phyloP scores from a whole-genome alignment of 2,888 invertebrate species.

The Orthosia gothica region DNA sequence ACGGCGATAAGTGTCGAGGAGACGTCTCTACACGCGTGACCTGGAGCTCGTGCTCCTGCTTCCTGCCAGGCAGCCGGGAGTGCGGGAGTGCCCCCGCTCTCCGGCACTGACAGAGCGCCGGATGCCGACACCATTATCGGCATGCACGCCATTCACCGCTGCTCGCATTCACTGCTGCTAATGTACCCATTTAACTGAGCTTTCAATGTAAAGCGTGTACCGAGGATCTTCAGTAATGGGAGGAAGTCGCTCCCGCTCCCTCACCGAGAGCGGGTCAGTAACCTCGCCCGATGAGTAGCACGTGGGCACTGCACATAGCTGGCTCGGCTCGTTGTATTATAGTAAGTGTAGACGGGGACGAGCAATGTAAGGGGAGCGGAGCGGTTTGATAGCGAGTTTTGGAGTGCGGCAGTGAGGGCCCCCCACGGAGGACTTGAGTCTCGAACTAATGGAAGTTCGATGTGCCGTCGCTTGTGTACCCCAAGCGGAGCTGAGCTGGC shows the following conservation, averaged over 20 bases:
- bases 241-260: slow-evolving; percentile 50
- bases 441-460: slow-evolving; percentile 55
- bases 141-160: slow-evolving; percentile 26
- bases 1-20: slow-evolving; percentile 15
- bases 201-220: slow-evolving; percentile 43
- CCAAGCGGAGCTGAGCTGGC: not conserved
- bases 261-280: slow-evolving; percentile 58
- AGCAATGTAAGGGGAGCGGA: slow-evolving; percentile 25
- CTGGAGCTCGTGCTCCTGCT: slow-evolving; percentile 8
- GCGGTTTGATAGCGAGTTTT: slow-evolving; percentile 3
- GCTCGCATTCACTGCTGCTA: slow-evolving; percentile 30
- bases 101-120: slow-evolving; percentile 19
- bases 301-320: slow-evolving; percentile 27
- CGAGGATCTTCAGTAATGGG: slow-evolving; percentile 54
- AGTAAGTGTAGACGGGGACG: slow-evolving; percentile 4
- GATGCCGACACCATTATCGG: slow-evolving; percentile 30
- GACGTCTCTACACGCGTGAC: not conserved
- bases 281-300: slow-evolving; percentile 40
- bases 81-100: slow-evolving; percentile 4
- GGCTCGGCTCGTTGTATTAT: not conserved
- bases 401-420: slow-evolving; percentile 24
- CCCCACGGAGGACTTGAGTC: slow-evolving; percentile 36
- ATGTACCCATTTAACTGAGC: slow-evolving; percentile 39
- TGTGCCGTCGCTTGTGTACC: slow-evolving; percentile 36
- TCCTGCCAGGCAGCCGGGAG: slow-evolving; percentile 21